Conservation (phyloP, 2,888 invertebrate genomes). For the Drosophila rubida region DNA sequence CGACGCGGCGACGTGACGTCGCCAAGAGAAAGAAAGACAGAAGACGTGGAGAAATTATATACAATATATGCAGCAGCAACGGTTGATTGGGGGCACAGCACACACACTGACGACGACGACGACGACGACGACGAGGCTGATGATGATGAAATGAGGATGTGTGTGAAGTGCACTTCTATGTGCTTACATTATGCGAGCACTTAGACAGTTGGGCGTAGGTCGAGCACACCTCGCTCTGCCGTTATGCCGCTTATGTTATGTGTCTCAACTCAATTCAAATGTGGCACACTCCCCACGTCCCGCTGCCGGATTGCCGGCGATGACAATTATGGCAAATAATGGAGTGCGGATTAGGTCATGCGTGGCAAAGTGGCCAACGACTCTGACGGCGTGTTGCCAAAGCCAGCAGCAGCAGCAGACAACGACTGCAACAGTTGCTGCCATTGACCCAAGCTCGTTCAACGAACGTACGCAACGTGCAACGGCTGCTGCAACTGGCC, state of each 20-base stretch:
- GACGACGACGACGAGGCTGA: slow-evolving; percentile 13
- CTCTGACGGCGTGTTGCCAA: slow-evolving; percentile 40
- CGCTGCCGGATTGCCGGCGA: no score
- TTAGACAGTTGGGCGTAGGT: slow-evolving; percentile 53
- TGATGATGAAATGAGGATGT: slow-evolving; percentile 7
- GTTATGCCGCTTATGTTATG: slow-evolving; percentile 2
- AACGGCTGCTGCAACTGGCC: slow-evolving; percentile 15
- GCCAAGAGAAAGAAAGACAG: neutral
- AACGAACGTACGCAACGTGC: slow-evolving; percentile 44
- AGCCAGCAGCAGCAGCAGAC: slow-evolving; percentile 18
- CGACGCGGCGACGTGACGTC: neutral
- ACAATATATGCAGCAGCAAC: slow-evolving; percentile 35
- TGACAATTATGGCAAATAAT: slow-evolving; percentile 59
- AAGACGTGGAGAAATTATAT: slow-evolving; percentile 44
- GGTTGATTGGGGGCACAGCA: slow-evolving; percentile 42
- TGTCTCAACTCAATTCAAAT: slow-evolving; percentile 50
- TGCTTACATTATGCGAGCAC: slow-evolving; percentile 24
- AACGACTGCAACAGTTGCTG: slow-evolving; percentile 22
- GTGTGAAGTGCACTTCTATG: slow-evolving; percentile 32
- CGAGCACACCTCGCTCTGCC: slow-evolving; percentile 40
- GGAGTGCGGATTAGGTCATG: slow-evolving; percentile 63
- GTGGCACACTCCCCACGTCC: no score
- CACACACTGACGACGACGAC: slow-evolving; percentile 34
- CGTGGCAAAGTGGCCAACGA: slow-evolving; percentile 53
- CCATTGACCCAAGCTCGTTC: slow-evolving; percentile 55